A percentile compares a stretch with the other conserved stretches of the same genome.
phyloP scores from a whole-genome alignment of 2,113 vertebrate species.

The Scatophagus argus region DNA sequence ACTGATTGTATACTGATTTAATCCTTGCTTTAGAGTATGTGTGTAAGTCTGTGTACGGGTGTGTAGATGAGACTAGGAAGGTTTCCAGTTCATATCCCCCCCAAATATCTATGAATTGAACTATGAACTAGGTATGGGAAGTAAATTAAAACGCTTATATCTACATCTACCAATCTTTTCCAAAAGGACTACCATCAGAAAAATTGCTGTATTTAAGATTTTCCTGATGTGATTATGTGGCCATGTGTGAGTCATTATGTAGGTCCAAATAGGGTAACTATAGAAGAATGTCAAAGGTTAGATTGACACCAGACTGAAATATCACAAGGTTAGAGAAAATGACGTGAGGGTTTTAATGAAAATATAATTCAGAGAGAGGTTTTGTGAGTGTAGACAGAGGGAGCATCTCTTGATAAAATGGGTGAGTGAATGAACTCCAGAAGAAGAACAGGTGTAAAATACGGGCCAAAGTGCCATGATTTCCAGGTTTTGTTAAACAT shows the following conservation, averaged over 20 bases:
- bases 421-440: background rate
- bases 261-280: background rate
- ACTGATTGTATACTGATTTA: constrained; percentile 45
- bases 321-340: constrained; percentile 7
- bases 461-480: background rate
- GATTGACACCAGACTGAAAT: background rate
- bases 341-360: background rate
- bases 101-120: background rate
- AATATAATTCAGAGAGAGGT: background rate
- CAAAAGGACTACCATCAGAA: background rate
- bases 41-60: background rate
- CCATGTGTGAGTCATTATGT: background rate
- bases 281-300: background rate
- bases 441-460: constrained; percentile 3
- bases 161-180: background rate
- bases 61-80: background rate
- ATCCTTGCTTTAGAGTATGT: background rate
- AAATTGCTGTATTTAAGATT: background rate
- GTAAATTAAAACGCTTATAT: background rate
- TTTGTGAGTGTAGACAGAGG: background rate
- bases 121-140: background rate
- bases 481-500: background rate
- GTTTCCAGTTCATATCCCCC: background rate
- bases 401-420: background rate
- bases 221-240: background rate